Evolutionary conservation across 2,888 invertebrate genomes (phyloP), one percentile per base, ranked within the genome.

Genomic region (Nipponacmea schrenckii): DNA sequence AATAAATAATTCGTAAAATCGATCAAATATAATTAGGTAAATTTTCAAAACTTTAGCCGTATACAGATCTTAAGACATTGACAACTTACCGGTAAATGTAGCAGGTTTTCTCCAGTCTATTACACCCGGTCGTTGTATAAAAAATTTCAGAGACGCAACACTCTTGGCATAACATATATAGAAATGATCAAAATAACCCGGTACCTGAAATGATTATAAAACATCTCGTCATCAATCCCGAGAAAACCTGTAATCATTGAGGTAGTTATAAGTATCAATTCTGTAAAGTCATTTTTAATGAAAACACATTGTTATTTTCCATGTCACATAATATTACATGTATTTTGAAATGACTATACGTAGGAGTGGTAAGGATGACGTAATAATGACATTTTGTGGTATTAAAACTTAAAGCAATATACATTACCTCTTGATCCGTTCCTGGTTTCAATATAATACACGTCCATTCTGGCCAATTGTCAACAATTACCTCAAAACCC

Each of bases 401-500:
- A n/a, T n/a, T n/a, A n/a, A n/a, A n/a, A n/a, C n/a, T 5, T 39
- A 39, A 39, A 39, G 4, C 4, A 39, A 39, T 8, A 39, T 39
- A 8, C 4, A 39, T 39, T 39, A 39, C 39, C 39, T 39, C 39
- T 39, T 39, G 39, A 10, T 39, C 39, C 7, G 39, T 8, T 14
- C 68, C 68, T 39, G 85, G 82, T 27, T 83, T 74, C 50, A 84
- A 77, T 56, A 85, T 79, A 31, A 84, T 74, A 67, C 83, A 83
- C 10, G 77, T 76, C 83, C 84, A 85, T 17, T 77, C 67, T 0
- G 85, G 85, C 84, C 84, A 85, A 20, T 77, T 78, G 71, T 85
- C 85, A 2, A 84, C 84, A 20, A 85, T 80, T n/a, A 83, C 78
- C 66, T 85, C 84, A 73, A 83, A 83, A 10, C 84, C 84, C 10